phyloP scores from a whole-genome alignment of 2,113 vertebrate species.

The Copsychus sechellarum region DNA sequence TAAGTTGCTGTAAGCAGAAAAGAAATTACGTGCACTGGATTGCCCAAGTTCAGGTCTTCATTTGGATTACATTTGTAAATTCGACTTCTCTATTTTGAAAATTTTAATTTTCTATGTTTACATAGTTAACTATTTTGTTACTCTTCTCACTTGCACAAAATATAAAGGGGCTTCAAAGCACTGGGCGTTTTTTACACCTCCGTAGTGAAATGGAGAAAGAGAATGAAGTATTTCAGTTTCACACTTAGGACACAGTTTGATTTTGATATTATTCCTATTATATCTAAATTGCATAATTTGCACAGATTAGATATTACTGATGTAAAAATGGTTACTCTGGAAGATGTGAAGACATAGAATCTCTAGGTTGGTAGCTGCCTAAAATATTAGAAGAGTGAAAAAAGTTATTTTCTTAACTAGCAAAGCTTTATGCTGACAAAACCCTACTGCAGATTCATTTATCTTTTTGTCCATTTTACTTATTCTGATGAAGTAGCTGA shows the following conservation, averaged over 20 bases:
- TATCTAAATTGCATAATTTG: neutral
- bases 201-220: neutral
- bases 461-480: neutral
- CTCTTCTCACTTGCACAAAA: neutral
- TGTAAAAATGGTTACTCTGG: neutral
- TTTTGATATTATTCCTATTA: neutral
- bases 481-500: neutral
- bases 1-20: neutral
- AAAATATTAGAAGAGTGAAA: neutral
- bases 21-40: neutral
- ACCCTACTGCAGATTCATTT: neutral
- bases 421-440: neutral
- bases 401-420: neutral
- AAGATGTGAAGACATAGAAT: neutral
- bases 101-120: neutral
- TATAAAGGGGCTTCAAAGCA: neutral
- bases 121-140: neutral
- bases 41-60: neutral
- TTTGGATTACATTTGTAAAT: neutral
- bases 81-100: neutral
- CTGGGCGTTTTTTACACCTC: neutral
- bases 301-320: neutral
- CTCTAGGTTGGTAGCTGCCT: neutral
- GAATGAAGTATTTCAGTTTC: neutral
- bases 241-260: neutral